Evolutionary conservation across 2,113 vertebrate species (phyloP).

Genomic region (Condylura cristata): DNA sequence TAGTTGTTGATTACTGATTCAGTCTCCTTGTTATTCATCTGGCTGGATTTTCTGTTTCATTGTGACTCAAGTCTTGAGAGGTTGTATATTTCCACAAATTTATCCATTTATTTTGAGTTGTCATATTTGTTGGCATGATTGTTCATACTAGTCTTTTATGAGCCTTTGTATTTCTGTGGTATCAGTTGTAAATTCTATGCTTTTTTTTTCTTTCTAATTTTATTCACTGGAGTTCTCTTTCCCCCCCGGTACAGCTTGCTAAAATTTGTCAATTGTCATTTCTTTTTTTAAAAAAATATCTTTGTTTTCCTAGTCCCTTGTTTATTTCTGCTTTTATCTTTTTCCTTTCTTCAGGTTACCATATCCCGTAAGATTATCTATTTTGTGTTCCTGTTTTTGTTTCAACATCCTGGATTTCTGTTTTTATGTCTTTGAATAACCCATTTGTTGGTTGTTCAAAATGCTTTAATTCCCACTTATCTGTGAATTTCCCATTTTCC

Average conservation of each 20-base stretch:
- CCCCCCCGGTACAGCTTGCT: neutral
- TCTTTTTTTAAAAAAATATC: neutral
- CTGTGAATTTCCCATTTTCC: neutral
- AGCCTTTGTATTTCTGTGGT: neutral
- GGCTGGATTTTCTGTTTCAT: neutral
- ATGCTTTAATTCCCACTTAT: neutral
- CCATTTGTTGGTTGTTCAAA: neutral
- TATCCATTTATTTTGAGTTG: neutral
- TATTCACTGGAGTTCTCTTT: neutral
- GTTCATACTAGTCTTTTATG: neutral
- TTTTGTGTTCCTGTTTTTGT: neutral
- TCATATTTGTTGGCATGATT: neutral
- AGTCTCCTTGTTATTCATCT: neutral
- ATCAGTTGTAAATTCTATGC: neutral
- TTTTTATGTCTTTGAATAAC: neutral
- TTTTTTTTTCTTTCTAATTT: neutral
- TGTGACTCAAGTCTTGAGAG: neutral
- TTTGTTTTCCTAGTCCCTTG: neutral
- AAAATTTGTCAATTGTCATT: neutral
- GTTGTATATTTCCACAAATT: neutral
- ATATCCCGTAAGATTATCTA: neutral
- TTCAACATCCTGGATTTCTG: neutral
- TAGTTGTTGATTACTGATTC: neutral
- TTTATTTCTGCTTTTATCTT: neutral
- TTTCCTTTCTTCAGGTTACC: neutral